These are phyloP conservation scores for Platycercus adscitus DNA, from an alignment of 2,113 vertebrate genomes.

Conservation along the genomic window DNA sequence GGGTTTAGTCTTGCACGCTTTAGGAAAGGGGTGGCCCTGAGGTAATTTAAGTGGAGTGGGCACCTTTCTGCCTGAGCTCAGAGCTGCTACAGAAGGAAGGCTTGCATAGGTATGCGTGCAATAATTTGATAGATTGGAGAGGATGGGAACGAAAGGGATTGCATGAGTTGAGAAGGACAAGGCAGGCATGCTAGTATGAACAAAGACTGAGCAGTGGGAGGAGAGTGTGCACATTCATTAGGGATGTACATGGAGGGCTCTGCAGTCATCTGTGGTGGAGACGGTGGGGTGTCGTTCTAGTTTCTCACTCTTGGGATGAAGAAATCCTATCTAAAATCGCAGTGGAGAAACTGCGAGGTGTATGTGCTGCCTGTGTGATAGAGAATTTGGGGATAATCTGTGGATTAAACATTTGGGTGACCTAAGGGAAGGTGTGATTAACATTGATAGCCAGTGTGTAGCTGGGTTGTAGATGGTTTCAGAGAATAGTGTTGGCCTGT, in stretches of 20 bases:
- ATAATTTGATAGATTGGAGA: not conserved
- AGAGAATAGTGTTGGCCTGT: not conserved
- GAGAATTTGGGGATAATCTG: not conserved
- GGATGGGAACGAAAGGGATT: not conserved
- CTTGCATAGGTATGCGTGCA: accelerated
- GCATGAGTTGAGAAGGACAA: not conserved
- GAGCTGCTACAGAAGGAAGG: not conserved
- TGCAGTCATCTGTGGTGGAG: not conserved
- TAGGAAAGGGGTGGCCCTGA: not conserved
- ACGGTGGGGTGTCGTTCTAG: not conserved
- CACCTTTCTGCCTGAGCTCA: not conserved
- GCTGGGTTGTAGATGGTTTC: not conserved
- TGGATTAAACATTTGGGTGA: not conserved
- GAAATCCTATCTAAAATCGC: accelerated
- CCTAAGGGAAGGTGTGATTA: not conserved
- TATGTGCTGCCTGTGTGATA: accelerated
- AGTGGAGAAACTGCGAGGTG: not conserved
- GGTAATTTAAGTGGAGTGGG: not conserved
- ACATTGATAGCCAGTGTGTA: not conserved
- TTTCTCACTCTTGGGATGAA: not conserved
- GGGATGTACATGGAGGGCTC: not conserved
- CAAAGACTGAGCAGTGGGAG: not conserved
- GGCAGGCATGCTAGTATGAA: not conserved
- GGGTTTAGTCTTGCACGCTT: not conserved
- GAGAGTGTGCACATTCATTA: not conserved